A percentile compares a stretch with the other conserved stretches of the same genome.
Conservation (phyloP, 2,888 invertebrate genomes). For the Proisotoma minuta region DNA sequence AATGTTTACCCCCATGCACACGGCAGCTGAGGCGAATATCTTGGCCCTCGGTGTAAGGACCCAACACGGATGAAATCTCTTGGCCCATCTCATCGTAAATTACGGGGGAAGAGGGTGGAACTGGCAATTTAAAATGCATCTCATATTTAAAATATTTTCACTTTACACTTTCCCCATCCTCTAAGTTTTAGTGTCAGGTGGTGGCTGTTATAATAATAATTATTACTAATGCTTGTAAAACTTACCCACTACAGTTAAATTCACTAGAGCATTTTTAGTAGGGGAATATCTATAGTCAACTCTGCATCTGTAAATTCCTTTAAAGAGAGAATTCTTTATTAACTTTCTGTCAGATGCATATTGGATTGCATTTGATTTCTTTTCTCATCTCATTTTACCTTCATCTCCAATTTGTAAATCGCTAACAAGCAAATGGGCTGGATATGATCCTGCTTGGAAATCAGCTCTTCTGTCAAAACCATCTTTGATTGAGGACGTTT, state of each 20-base stretch:
- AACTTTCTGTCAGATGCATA: background rate
- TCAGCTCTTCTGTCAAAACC: constrained; percentile 59
- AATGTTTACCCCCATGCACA: constrained; percentile 82
- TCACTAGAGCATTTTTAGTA: constrained; percentile 67
- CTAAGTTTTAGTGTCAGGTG: too few relatives aligned
- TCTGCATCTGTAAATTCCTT: constrained; percentile 56
- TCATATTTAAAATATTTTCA: background rate
- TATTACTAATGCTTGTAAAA: constrained; percentile 35
- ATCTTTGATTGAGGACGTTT: constrained; percentile 58
- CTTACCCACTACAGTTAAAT: constrained; percentile 70
- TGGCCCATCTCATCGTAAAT: constrained; percentile 78
- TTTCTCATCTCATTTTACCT: constrained; percentile 57
- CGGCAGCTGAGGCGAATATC: constrained; percentile 77
- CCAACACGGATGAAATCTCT: constrained; percentile 71
- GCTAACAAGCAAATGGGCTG: constrained; percentile 60
- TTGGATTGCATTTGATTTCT: background rate
- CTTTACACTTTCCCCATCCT: background rate
- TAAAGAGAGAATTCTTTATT: constrained; percentile 4
- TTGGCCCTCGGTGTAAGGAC: constrained; percentile 81
- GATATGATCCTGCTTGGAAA: constrained; percentile 57
- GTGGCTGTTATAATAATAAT: constrained; percentile 1
- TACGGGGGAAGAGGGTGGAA: constrained; percentile 71
- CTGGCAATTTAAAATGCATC: constrained; percentile 55
- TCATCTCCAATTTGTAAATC: constrained; percentile 61
- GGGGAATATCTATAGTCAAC: constrained; percentile 71